Conservation (phyloP, 53 echinoderm and acorn worm genomes). For the Hippasteria phrygiana region DNA sequence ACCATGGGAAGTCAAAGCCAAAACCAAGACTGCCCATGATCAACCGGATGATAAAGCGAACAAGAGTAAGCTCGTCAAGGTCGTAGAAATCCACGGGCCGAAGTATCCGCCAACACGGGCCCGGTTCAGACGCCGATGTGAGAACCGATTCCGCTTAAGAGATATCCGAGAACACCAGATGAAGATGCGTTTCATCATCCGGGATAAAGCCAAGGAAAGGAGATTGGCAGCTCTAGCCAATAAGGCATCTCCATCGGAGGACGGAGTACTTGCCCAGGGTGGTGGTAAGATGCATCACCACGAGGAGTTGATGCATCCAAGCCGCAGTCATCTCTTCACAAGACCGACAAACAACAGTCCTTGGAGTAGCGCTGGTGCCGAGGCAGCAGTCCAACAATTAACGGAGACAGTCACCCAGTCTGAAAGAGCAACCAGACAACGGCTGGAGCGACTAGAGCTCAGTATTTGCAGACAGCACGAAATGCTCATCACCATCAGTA, state of each 20-base stretch:
- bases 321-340: not conserved
- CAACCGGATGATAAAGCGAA: not conserved
- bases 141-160: not conserved
- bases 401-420: not conserved
- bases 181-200: slow-evolving; percentile 45
- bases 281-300: no score
- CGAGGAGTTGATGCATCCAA: no score
- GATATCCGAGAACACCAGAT: slow-evolving; percentile 38
- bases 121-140: slow-evolving; percentile 25
- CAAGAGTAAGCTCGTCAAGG: not conserved
- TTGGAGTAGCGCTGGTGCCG: no score
- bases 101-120: slow-evolving; percentile 27
- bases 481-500: slow-evolving; percentile 26
- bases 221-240: not conserved
- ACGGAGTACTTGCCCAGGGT: no score
- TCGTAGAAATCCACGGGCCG: not conserved
- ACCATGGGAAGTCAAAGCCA: not conserved
- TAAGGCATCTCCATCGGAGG: not conserved
- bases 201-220: slow-evolving; percentile 32
- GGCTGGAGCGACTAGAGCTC: slow-evolving; percentile 12
- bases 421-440: not conserved
- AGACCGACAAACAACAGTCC: not conserved
- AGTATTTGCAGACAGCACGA: slow-evolving; percentile 30
- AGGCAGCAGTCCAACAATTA: not conserved
- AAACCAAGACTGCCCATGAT: not conserved